A percentile compares a stretch with the other conserved stretches of the same genome.
phyloP scores from a whole-genome alignment of 2,888 invertebrate genomes.

The Temnothorax ravouxi region DNA sequence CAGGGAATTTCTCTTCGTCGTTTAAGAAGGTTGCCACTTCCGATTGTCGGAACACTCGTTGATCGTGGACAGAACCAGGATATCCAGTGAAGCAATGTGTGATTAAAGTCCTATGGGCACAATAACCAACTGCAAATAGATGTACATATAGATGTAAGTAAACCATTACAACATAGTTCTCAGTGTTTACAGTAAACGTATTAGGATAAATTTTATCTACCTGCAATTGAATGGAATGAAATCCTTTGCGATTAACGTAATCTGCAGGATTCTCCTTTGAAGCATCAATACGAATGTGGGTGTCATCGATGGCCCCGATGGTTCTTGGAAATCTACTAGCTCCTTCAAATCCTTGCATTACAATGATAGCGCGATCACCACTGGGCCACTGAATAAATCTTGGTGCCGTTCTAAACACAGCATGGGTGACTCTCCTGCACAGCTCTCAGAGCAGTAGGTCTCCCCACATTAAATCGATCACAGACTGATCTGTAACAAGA shows the following conservation, averaged over 20 bases:
- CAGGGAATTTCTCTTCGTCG: neutral
- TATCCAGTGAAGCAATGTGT: neutral
- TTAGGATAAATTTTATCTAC: neutral
- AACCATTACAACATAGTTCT: neutral
- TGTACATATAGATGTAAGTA: neutral
- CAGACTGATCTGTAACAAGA: constrained; percentile 10
- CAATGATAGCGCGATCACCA: neutral
- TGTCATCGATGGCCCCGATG: neutral
- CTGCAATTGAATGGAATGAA: neutral
- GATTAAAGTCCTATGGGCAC: neutral
- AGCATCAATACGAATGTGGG: neutral
- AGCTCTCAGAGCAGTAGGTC: neutral
- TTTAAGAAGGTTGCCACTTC: neutral
- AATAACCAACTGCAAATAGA: constrained; percentile 17
- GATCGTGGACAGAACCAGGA: constrained; percentile 4
- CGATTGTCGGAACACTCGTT: neutral
- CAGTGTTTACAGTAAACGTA: neutral
- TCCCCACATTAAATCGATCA: neutral
- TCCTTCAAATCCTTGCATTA: neutral
- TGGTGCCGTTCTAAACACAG: neutral
- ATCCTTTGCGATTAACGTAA: neutral
- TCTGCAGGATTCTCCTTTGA: neutral
- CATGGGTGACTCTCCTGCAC: neutral
- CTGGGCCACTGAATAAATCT: neutral
- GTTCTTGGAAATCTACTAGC: neutral